Evolutionary conservation across 2,888 invertebrate genomes (phyloP).

Genomic region (Chrysopilus asiliformis): DNA sequence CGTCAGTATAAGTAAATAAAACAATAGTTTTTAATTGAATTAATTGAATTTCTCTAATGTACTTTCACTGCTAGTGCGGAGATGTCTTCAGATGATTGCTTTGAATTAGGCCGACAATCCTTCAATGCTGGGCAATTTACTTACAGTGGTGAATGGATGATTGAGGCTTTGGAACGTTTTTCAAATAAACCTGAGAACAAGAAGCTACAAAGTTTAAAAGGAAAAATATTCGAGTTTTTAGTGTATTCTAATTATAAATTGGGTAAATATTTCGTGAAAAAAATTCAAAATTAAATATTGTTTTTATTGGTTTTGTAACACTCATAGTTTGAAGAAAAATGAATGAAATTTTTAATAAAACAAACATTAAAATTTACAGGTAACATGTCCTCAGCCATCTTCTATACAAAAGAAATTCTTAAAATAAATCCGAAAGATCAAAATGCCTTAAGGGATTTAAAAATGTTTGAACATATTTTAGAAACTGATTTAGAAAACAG

Average conservation of each 20-base stretch:
- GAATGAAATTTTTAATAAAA: too few relatives aligned
- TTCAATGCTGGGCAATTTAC: slow-evolving; percentile 88
- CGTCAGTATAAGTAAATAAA: slow-evolving; percentile 53
- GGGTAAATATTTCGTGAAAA: slow-evolving; percentile 40
- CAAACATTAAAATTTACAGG: slow-evolving; percentile 38
- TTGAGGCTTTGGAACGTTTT: slow-evolving; percentile 73
- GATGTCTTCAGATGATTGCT: slow-evolving; percentile 81
- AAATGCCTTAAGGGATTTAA: slow-evolving; percentile 70
- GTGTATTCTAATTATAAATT: slow-evolving; percentile 87
- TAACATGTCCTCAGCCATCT: slow-evolving; percentile 62
- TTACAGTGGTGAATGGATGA: slow-evolving; percentile 93
- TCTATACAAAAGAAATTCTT: slow-evolving; percentile 70
- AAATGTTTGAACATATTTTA: slow-evolving; percentile 65
- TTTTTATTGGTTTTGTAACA: not conserved
- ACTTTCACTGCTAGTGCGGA: slow-evolving; percentile 38
- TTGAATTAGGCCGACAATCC: slow-evolving; percentile 84
- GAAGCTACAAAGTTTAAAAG: too few relatives aligned
- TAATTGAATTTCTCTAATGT: not conserved
- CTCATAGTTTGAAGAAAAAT: too few relatives aligned
- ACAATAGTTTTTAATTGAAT: too few relatives aligned
- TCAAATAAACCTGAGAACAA: too few relatives aligned
- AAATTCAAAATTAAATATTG: slow-evolving; percentile 2
- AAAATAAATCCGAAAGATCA: slow-evolving; percentile 61
- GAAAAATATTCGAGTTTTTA: slow-evolving; percentile 87
- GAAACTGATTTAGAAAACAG: not conserved